These are phyloP conservation scores for Smutsia gigantea DNA, from an alignment of 2,797 vertebrate genomes.

Conservation along the genomic window DNA sequence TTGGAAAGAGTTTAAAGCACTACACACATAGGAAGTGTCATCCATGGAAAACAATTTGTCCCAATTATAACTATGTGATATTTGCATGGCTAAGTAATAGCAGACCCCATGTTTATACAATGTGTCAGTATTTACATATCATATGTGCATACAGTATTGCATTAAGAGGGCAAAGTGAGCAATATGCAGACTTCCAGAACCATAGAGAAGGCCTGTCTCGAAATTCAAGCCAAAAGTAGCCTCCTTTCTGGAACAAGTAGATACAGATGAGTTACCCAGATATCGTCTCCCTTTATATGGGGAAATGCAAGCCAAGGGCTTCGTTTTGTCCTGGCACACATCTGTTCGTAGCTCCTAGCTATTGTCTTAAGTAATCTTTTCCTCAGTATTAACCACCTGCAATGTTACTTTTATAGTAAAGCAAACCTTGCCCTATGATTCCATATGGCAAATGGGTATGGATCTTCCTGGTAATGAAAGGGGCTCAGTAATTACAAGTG, in stretches of 20 bases:
- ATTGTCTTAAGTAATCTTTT: fast-evolving
- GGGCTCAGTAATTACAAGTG: not conserved
- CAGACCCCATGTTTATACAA: fast-evolving
- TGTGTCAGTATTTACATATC: fast-evolving
- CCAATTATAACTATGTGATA: fast-evolving
- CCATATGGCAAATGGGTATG: fast-evolving
- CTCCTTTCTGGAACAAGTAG: fast-evolving
- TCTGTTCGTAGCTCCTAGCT: fast-evolving
- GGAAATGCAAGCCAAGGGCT: fast-evolving
- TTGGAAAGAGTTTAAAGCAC: not conserved
- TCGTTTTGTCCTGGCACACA: fast-evolving
- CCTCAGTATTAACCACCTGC: not conserved
- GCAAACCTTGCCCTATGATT: fast-evolving
- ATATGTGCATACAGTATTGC: fast-evolving
- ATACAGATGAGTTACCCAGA: fast-evolving
- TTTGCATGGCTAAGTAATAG: fast-evolving
- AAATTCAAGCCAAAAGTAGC: fast-evolving
- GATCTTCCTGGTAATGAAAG: not conserved
- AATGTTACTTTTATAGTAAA: not conserved
- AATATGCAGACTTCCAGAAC: fast-evolving
- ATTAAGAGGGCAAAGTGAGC: fast-evolving
- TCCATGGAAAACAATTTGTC: not conserved
- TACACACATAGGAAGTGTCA: not conserved
- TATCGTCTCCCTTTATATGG: fast-evolving
- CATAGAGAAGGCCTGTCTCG: fast-evolving